A percentile compares a stretch with the other conserved stretches of the same genome.
Evolutionary conservation across 2,113 vertebrate genomes (phyloP).

Genomic region (Psammodynastes pulverulentus): DNA sequence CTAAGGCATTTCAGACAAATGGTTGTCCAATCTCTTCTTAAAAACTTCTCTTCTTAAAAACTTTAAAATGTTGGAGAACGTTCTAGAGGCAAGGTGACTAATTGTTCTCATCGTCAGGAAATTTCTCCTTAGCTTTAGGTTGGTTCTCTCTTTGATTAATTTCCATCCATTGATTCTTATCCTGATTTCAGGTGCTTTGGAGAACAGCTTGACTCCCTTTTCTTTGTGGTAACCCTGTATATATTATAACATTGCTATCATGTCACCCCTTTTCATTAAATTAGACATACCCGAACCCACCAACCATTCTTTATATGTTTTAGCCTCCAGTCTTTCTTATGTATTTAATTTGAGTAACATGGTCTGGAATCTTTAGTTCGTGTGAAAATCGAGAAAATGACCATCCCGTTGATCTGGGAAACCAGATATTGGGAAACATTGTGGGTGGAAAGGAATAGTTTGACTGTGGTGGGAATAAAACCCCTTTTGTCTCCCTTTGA

Average conservation of each 20-base stretch:
- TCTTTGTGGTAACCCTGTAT: neutral
- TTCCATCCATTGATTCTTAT: neutral
- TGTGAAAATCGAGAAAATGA: constrained; percentile 44
- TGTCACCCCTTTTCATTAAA: neutral
- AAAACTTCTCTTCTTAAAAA: neutral
- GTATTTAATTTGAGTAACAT: constrained; percentile 23
- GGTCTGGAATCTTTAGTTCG: constrained; percentile 42
- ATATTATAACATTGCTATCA: neutral
- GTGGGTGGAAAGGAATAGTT: neutral
- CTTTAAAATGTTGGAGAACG: neutral
- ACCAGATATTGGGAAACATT: constrained; percentile 12
- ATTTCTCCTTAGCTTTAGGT: neutral
- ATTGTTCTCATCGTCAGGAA: neutral
- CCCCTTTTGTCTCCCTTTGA: neutral
- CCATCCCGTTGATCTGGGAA: constrained; percentile 2
- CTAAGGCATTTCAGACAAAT: neutral
- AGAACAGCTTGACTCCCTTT: neutral
- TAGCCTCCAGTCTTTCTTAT: neutral
- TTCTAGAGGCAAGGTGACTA: neutral
- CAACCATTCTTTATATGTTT: neutral
- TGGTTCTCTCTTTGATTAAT: neutral
- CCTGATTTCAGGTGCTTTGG: neutral
- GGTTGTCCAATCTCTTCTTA: neutral
- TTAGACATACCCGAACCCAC: neutral
- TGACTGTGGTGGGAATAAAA: neutral